Evolutionary conservation across 53 echinoderm and acorn worm genomes (phyloP).

Genomic region (Henricia sp.): DNA sequence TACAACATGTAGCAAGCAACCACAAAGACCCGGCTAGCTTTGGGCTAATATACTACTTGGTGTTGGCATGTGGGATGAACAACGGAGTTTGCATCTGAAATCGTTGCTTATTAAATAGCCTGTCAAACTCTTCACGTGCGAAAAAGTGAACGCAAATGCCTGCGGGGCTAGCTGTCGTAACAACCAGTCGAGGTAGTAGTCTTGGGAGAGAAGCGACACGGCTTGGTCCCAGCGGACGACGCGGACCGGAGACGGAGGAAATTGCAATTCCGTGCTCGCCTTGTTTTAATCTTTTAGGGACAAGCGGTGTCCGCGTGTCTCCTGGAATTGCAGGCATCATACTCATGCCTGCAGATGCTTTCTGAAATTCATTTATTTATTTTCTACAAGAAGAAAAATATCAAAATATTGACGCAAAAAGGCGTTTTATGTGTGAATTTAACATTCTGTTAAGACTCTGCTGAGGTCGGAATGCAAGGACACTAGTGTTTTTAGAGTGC

Average conservation of each 20-base stretch:
- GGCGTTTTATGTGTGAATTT: too few relatives aligned
- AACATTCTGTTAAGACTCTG: too few relatives aligned
- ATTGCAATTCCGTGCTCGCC: conserved; percentile 54
- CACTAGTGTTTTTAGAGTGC: too few relatives aligned
- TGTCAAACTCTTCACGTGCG: conserved; percentile 60
- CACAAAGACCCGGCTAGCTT: background rate
- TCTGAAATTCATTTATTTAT: background rate
- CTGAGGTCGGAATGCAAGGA: too few relatives aligned
- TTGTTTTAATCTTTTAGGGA: conserved; percentile 44
- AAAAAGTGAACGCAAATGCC: conserved; percentile 55
- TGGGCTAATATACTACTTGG: conserved; percentile 39
- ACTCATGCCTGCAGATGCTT: background rate
- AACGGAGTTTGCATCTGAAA: conserved; percentile 50
- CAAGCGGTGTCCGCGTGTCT: background rate
- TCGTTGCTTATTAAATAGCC: conserved; percentile 74
- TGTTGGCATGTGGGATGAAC: conserved; percentile 55
- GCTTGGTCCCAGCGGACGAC: conserved; percentile 25
- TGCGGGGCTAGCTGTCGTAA: conserved; percentile 60
- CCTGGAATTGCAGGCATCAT: conserved; percentile 9
- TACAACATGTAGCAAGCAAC: background rate
- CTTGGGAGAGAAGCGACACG: conserved; percentile 30
- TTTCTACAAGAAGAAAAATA: background rate
- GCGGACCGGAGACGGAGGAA: conserved; percentile 25
- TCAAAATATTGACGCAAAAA: too few relatives aligned
- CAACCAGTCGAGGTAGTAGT: conserved; percentile 40